A percentile compares a stretch with the other conserved stretches of the same genome.
Conservation (phyloP, 2,888 invertebrate species). For the Zygothrica quintamaculata region DNA sequence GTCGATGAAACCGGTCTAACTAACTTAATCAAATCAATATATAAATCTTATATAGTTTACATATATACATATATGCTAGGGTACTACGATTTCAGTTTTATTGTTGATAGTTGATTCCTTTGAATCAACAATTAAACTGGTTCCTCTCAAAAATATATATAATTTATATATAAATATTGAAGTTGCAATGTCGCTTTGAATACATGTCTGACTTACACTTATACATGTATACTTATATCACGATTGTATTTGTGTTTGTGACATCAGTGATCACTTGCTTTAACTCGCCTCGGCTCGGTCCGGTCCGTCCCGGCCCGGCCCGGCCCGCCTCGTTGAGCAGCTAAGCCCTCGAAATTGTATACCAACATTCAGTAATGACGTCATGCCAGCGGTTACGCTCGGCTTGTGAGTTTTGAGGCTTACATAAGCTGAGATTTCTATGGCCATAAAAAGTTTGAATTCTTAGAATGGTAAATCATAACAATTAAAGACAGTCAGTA, state of each 20-base stretch:
- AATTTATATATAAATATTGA: neutral
- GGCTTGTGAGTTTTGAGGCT: constrained; percentile 34
- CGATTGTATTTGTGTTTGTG: constrained; percentile 21
- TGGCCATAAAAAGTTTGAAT: constrained; percentile 29
- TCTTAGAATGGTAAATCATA: constrained; percentile 46
- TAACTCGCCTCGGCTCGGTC: neutral
- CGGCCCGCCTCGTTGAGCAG: constrained; percentile 19
- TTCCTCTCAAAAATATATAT: constrained; percentile 22
- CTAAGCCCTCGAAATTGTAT: constrained; percentile 32
- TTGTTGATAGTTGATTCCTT: neutral
- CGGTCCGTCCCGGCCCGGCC: constrained; percentile 2
- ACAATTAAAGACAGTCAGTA: constrained; percentile 15
- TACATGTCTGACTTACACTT: constrained; percentile 9
- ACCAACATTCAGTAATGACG: constrained; percentile 44
- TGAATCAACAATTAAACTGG: constrained; percentile 38
- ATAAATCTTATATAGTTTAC: no score
- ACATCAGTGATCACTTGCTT: constrained; percentile 28
- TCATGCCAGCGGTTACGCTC: constrained; percentile 73
- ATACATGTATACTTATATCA: constrained; percentile 12
- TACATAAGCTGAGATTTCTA: constrained; percentile 44
- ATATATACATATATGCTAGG: no score
- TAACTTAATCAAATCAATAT: no score
- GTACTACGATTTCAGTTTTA: neutral
- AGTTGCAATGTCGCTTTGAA: neutral
- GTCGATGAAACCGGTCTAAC: no score